Conservation (phyloP, 2,888 invertebrate species). For the Conops quadrifasciatus region DNA sequence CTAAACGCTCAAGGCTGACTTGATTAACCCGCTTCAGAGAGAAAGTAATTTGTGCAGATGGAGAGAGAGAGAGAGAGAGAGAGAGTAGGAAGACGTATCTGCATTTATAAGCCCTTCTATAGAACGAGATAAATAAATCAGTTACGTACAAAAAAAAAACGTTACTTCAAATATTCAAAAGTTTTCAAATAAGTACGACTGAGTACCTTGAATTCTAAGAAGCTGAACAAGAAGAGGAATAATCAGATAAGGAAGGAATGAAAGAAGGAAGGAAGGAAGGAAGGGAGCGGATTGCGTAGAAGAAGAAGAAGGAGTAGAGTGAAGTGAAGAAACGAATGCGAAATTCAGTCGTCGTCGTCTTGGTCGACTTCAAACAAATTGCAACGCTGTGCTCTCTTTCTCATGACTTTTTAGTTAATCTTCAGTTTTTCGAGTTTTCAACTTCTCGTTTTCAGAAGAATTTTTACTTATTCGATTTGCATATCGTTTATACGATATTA, state of each 20-base stretch:
- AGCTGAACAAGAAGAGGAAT: slow-evolving; percentile 1
- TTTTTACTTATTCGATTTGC: neutral
- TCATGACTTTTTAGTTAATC: too few relatives aligned
- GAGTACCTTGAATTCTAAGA: neutral
- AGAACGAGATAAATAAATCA: slow-evolving; percentile 30
- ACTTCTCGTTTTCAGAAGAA: slow-evolving; percentile 2
- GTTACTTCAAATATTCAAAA: slow-evolving; percentile 19
- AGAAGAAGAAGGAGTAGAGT: too few relatives aligned
- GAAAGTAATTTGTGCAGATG: too few relatives aligned
- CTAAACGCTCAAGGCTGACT: too few relatives aligned
- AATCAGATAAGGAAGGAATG: neutral
- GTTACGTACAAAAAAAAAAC: slow-evolving; percentile 1
- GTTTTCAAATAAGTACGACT: neutral
- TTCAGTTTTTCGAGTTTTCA: neutral
- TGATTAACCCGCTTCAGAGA: too few relatives aligned
- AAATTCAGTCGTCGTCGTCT: too few relatives aligned
- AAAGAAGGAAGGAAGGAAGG: too few relatives aligned
- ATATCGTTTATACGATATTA: slow-evolving; percentile 1
- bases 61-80: too few relatives aligned
- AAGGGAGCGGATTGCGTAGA: too few relatives aligned
- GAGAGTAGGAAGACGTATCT: too few relatives aligned
- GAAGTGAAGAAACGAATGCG: neutral
- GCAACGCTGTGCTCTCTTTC: neutral
- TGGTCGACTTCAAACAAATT: too few relatives aligned
- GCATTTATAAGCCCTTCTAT: too few relatives aligned